Percentiles rank a stretch among this genome's conserved stretches.
Evolutionary conservation across 2,888 invertebrate species (phyloP).

Genomic region (Bellardia pandia): DNA sequence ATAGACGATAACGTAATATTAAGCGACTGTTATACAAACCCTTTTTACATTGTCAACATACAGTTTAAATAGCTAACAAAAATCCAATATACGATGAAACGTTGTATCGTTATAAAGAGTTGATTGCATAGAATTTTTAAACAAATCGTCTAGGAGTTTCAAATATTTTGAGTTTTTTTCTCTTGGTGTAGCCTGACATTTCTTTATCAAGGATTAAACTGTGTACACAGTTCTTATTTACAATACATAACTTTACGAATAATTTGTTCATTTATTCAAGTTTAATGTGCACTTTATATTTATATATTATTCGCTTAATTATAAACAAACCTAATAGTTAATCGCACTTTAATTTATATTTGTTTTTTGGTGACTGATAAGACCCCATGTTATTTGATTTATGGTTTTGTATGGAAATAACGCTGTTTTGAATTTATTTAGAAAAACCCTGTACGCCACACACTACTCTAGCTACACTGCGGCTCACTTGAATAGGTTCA

Average conservation of each 20-base stretch:
- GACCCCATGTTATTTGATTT: neutral
- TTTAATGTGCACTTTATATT: neutral
- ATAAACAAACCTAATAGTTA: neutral
- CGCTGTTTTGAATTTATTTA: neutral
- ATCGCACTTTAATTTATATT: neutral
- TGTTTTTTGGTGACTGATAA: constrained; percentile 13
- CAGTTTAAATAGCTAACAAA: neutral
- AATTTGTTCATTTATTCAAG: neutral
- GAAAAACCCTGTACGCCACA: neutral
- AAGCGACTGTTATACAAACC: neutral
- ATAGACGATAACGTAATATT: neutral
- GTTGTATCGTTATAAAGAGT: too few species aligned
- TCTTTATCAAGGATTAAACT: neutral
- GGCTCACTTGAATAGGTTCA: too few species aligned
- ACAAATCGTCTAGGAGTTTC: too few species aligned
- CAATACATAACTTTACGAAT: neutral
- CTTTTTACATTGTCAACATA: neutral
- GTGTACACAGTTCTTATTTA: neutral
- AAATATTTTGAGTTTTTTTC: too few species aligned
- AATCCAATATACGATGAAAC: neutral
- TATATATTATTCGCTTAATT: neutral
- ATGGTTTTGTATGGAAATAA: constrained; percentile 10
- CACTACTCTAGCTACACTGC: neutral
- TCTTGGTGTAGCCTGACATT: neutral
- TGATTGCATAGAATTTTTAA: too few species aligned